These are phyloP conservation scores for Falco biarmicus DNA, from an alignment of 2,797 vertebrate species.

Conservation along the genomic window DNA sequence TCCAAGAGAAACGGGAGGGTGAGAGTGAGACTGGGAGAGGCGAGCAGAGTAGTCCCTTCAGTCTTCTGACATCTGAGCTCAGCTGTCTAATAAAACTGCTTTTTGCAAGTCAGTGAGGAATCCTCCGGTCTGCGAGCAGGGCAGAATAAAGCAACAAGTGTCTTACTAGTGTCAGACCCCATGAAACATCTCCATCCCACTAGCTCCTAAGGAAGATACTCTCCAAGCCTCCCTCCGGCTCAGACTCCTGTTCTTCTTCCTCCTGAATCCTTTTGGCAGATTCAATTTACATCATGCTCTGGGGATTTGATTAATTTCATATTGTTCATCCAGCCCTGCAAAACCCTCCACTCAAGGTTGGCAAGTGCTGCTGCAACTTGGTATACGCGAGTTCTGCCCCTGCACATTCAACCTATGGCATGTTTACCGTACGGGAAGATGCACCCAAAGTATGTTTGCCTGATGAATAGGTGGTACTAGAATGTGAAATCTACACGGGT, in stretches of 20 bases:
- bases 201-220: not conserved
- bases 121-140: not conserved
- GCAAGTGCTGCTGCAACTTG: not conserved
- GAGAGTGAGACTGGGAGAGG: not conserved
- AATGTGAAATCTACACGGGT: not conserved
- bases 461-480: not conserved
- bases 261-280: conserved; percentile 27
- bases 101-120: not conserved
- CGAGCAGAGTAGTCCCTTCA: not conserved
- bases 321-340: not conserved
- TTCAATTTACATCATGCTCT: not conserved
- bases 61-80: not conserved
- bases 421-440: not conserved
- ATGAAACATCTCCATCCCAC: not conserved
- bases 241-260: not conserved
- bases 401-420: not conserved
- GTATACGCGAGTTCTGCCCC: not conserved
- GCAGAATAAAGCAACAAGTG: not conserved
- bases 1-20: not conserved
- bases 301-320: conserved; percentile 20
- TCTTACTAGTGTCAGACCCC: not conserved
- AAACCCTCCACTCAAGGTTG: not conserved
- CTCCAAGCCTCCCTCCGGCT: not conserved
- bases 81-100: not conserved
- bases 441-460: not conserved